Base-by-base conservation (phyloP, 2,888 invertebrate genomes). In the Ectemnius lituratus region DNA sequence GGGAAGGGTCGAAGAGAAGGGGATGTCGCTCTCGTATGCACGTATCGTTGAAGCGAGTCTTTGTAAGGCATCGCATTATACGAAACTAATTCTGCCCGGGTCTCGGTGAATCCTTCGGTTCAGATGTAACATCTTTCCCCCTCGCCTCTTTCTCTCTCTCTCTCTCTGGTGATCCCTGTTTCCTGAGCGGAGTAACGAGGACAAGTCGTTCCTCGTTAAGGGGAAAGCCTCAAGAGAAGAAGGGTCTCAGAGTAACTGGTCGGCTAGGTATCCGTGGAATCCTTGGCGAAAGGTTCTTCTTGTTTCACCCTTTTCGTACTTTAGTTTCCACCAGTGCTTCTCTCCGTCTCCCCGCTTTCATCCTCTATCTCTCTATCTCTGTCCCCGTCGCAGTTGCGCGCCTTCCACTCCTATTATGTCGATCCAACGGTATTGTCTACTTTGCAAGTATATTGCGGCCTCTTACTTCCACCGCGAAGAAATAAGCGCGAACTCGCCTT, bases 121-220 rank as follows among this genome's bases (percentile, higher is more conserved):
- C 74, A 67, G 73, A 79, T 63, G 76, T 70, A 79, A 72, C 73
- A 74, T 72, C 73, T 69, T 73, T 67, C 73, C 57, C 71, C 71
- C 70, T 64, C 69, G 59, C 67, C 63, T 64, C 56, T 65, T 73
- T 70, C 62, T 63, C 73, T 63, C 73, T 78, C 70, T 67, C 72
- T 75, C 73, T 70, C 73, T 78, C 71, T 67, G 67, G 73, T 80
- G 79, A 82, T 78, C 78, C 76, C 73, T 80, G 74, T 79, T 80
- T 81, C 75, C 70, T 47, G 67, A 73, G 69, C 76, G 74, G 70
- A 74, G 79, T 85, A 85, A 85, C 84, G 84, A 85, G 84, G 80
- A 84, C 82, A 84, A 85, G 84, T 84, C 84, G 81, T 80, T 81
- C 65, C 80, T 76, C 82, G 81, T 85, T 85, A 85, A 79, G 73